Evolutionary conservation across 1,140 invertebrate species (phyloP), one percentile per base, ranked within the genome.

Genomic region (Zaprionus tsacasi): DNA sequence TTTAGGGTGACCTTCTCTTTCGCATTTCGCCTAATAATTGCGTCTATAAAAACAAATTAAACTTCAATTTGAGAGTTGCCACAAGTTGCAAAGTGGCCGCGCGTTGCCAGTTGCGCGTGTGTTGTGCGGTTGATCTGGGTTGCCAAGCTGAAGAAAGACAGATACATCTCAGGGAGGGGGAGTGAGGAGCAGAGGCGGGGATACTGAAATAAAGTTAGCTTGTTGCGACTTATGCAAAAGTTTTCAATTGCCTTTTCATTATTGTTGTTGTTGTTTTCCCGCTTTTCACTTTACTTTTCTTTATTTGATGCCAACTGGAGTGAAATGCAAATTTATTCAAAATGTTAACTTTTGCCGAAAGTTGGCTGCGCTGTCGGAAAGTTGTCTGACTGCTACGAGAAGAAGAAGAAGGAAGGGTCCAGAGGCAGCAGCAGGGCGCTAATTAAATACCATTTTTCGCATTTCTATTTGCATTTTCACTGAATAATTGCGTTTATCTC

Each of bases 251-350:
- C 81, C 85, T 69, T 69, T 77, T 81, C 86, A 81, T 81, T 85
- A 72, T 75, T 78, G 78, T 85, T 85, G 77, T 83, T 78, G 57
- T 68, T 57, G 72, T 45, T 71, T 54, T 57, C 71, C 59, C 64
- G 45, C 30, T 69, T 78, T 35, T 52, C 63, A 10, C 40, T 45
- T 15, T 45, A 45, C 40, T 45, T 45, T 45, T 21, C 21, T 1
- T 21, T 45, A 45, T 45, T 45, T 45, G 40, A n/a, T 45, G 40
- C 40, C 40, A 45, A 45, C 40, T 88, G 70, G 72, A 88, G 83
- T 78, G 80, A 88, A 83, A 88, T 88, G 85, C 81, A 88, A 88
- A 88, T 88, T 88, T 88, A 81, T 89, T 81, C 85, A 88, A 89
- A 87, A 87, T 80, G 83, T 75, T 70, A 76, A 74, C 57, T 57